These are phyloP conservation scores for Drosophila truncata DNA, from an alignment of 1,140 invertebrate genomes.

Conservation along the genomic window DNA sequence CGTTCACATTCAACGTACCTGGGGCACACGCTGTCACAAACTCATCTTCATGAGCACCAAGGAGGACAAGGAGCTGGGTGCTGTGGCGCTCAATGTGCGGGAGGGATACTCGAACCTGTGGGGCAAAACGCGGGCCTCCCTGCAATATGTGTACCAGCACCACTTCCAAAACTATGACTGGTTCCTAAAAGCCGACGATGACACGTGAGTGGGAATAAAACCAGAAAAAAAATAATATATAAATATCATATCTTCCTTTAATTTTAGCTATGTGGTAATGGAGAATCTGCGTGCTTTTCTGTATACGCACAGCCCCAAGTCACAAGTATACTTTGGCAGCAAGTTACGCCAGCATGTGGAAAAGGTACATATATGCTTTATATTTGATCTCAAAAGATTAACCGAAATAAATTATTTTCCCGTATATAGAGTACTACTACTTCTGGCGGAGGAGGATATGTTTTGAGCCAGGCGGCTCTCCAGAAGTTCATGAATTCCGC, in stretches of 20 bases:
- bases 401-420: neutral
- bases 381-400: neutral
- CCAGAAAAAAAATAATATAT: constrained; percentile 87
- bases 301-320: constrained; percentile 88
- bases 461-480: constrained; percentile 92
- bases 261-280: constrained; percentile 85
- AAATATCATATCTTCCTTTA: neutral
- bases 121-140: constrained; percentile 97
- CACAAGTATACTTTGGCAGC: constrained; percentile 94
- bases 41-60: constrained; percentile 94
- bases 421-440: constrained; percentile 92
- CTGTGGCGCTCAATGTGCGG: constrained; percentile 89
- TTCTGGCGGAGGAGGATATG: constrained; percentile 96
- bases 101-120: constrained; percentile 96
- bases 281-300: constrained; percentile 97
- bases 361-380: neutral
- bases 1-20: constrained; percentile 92
- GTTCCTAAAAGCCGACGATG: constrained; percentile 97
- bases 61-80: constrained; percentile 88
- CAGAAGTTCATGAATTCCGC: constrained; percentile 90
- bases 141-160: constrained; percentile 93
- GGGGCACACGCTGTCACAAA: constrained; percentile 97
- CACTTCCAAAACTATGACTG: constrained; percentile 93
- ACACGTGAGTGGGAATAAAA: constrained; percentile 95
- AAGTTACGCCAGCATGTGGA: constrained; percentile 89